Base-by-base conservation (phyloP, 2,797 vertebrate species). In the Eulemur mongoz region DNA sequence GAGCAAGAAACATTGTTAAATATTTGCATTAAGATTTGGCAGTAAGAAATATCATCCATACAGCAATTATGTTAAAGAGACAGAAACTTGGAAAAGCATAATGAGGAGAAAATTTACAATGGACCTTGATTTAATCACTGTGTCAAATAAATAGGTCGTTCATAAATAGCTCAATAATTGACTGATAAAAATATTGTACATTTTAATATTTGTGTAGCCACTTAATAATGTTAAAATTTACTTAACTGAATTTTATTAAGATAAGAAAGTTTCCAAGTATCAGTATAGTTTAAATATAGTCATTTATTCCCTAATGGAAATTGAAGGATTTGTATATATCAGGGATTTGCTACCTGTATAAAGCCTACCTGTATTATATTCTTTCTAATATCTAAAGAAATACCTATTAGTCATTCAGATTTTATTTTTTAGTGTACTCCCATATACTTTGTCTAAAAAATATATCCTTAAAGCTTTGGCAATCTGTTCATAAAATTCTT, bases 141-240 rank as follows among this genome's bases (percentile, higher is more conserved):
- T 50, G 92, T 93, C 17, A 83, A 54, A n/a, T 89, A 43, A n/a
- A 27, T 32, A 82, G 83, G 27, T 91, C 30, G n/a, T 59, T 23
- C 50, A 90, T 50, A 96, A 61, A 61, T 65, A 75, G 11, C n/a
- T 86, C 50, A 89, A n/a, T 12, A 54, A 3, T 57, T 91, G 61
- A 88, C 32, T 59, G 12, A 35, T 72, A 48, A 63, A 82, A 87
- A 70, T 93, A 25, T 50, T 70, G 3, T 25, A 35, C 22, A 38
- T 89, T 81, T 38, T 23, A 35, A 83, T 75, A 17, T 48, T 90
- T 92, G 81, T 12, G 67, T 30, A 38, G 1, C 73, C 14, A 94
- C 25, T 90, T 81, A n/a, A 83, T 72, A 83, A 38, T 76, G 35
- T 90, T 92, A 88, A 90, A 93, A 87, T 57, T 80, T 69, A 76